Base-by-base conservation (phyloP, 2,888 invertebrate species). In the Drosophila glabriapex region DNA sequence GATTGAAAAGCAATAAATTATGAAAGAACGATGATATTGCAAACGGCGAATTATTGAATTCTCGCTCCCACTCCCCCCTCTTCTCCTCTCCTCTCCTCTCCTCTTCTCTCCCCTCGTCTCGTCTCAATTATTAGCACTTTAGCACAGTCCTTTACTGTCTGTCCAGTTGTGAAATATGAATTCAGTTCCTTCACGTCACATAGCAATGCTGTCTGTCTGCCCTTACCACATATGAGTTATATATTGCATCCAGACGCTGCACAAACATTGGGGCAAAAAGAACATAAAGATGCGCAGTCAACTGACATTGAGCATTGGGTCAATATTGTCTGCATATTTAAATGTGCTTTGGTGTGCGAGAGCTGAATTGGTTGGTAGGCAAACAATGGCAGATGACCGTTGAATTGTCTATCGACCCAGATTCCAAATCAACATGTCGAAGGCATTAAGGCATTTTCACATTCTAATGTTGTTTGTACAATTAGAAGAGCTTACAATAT, bases 321-420 rank as follows among this genome's bases (percentile, higher is more conserved):
- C 78, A 78, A 78, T 67, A 77, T 73, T 67, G 63, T 52, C 28
- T 53, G 68, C 53, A 49, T 29, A 55, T 77, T 67, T 63, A 64
- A 67, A 61, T 56, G 37, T 46, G 37, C 39, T 43, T 22, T 39
- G 19, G 33, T 46, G 12, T 49, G 25, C 56, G 10, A 50, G 33
- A 19, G 43, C 59, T 55, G 33, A 55, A 39, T 64, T 68, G 49
- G 35, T 28, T 64, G 54, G 25, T 35, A 61, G 46, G 29, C 41
- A 71, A 64, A 46, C 58, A 72, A 55, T 55, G 54, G 2, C 46
- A 55, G 54, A 28, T 28, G 31, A 46, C 10, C 35, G n/a, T 58
- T 50, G 50, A 43, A 76, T 60, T 58, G 73, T 16, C 28, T 50
- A 49, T 41, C 39, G 46, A 70, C 43, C 46, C 53, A 62, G 53